Evolutionary conservation across 2,888 invertebrate species (phyloP).

Genomic region (Gari tellinella): DNA sequence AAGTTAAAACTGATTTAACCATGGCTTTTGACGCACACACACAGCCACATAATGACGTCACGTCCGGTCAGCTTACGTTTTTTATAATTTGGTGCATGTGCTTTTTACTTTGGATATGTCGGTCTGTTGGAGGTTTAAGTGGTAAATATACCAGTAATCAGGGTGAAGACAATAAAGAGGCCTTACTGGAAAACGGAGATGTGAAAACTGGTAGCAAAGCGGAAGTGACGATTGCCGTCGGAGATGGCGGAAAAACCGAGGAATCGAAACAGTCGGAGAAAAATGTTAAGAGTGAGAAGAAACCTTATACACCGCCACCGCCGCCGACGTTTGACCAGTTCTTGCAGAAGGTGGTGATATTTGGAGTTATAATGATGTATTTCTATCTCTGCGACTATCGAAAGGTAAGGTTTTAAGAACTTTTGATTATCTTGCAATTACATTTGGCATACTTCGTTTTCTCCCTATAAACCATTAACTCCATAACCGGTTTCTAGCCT

Average conservation of each 20-base stretch:
- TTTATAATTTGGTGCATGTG: constrained; percentile 45
- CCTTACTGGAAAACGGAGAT: too few species aligned
- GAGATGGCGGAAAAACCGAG: too few species aligned
- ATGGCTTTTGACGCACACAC: constrained; percentile 48
- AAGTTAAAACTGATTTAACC: neutral
- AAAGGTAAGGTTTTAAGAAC: constrained; percentile 71
- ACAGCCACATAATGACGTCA: constrained; percentile 56
- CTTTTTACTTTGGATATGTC: constrained; percentile 35
- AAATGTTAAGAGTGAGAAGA: neutral
- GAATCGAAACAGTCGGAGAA: too few species aligned
- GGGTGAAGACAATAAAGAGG: too few species aligned
- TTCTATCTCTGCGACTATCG: constrained; percentile 73
- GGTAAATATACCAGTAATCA: too few species aligned
- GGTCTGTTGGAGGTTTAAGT: too few species aligned
- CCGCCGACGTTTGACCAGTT: constrained; percentile 60
- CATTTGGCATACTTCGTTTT: too few species aligned
- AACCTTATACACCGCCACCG: constrained; percentile 15
- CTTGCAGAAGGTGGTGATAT: constrained; percentile 52
- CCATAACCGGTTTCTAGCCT: too few species aligned
- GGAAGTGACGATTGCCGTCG: too few species aligned
- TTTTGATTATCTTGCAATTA: too few species aligned
- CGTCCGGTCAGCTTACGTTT: constrained; percentile 57
- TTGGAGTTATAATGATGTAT: constrained; percentile 68
- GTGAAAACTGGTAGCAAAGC: too few species aligned
- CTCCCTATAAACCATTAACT: too few species aligned